These are phyloP conservation scores for Yponomeuta sedellus DNA, from an alignment of 2,888 invertebrate genomes.

Conservation along the genomic window DNA sequence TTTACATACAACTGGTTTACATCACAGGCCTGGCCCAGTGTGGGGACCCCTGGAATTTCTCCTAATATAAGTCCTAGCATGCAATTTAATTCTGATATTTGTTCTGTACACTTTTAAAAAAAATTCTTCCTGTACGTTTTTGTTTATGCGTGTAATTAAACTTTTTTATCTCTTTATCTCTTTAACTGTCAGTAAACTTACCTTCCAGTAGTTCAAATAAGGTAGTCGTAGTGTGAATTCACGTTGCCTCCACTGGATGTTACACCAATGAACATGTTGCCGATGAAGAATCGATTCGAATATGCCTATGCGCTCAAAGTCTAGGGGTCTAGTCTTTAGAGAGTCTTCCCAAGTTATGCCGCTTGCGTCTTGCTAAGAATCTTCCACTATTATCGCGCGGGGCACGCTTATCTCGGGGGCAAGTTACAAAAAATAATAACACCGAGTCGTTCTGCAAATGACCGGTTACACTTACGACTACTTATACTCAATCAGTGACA, in stretches of 20 bases:
- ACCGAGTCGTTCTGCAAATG: neutral
- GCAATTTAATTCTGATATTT: too few species aligned
- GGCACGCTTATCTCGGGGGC: conserved; percentile 61
- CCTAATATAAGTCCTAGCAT: too few species aligned
- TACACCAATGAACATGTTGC: conserved; percentile 73
- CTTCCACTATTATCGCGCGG: conserved; percentile 42
- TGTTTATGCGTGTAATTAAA: too few species aligned
- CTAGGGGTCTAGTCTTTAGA: conserved; percentile 37
- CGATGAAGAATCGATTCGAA: conserved; percentile 1
- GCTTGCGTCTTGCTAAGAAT: conserved; percentile 29
- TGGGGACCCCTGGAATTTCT: too few species aligned
- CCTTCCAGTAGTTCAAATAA: conserved; percentile 62
- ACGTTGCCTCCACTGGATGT: conserved; percentile 70
- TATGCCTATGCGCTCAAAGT: conserved; percentile 21
- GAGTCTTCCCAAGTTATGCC: conserved; percentile 32
- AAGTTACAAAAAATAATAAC: conserved; percentile 39
- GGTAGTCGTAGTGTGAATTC: conserved; percentile 71
- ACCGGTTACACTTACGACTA: neutral
- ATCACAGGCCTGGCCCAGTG: too few species aligned
- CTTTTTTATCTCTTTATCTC: too few species aligned
- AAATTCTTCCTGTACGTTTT: too few species aligned
- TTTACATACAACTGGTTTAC: too few species aligned
- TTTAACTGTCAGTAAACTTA: conserved; percentile 32
- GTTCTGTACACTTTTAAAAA: too few species aligned
- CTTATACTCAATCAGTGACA: too few species aligned